Percentiles rank a stretch among this genome's conserved stretches.
phyloP scores from a whole-genome alignment of 2,113 vertebrate species.

The Phyllostomus hastatus region DNA sequence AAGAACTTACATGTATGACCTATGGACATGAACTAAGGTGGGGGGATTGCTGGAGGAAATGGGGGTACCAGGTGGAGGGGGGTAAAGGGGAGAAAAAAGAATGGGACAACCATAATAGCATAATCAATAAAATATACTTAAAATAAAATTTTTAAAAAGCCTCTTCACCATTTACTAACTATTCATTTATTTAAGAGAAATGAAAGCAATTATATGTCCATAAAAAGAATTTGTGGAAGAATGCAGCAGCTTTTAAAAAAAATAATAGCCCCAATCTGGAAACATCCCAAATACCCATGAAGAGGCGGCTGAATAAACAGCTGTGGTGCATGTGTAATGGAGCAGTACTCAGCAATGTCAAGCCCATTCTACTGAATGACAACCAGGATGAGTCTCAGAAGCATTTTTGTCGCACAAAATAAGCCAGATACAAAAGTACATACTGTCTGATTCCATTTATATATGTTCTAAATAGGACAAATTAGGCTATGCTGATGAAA shows the following conservation, averaged over 20 bases:
- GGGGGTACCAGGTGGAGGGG: too few species aligned
- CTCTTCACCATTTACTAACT: constrained; percentile 10
- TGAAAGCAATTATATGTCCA: background rate
- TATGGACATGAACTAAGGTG: too few species aligned
- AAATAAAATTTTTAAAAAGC: background rate
- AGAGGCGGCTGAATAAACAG: background rate
- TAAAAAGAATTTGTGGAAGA: background rate
- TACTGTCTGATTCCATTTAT: background rate
- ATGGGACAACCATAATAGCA: too few species aligned
- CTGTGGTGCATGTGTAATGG: background rate
- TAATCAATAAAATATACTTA: too few species aligned
- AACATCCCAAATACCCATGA: background rate
- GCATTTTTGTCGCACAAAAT: background rate
- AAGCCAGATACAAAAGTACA: background rate
- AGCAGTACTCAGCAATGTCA: background rate
- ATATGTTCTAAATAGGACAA: background rate
- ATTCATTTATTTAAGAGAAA: background rate
- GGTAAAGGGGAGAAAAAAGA: too few species aligned
- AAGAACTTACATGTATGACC: too few species aligned
- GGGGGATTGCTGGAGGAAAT: too few species aligned
- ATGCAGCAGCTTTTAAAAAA: background rate
- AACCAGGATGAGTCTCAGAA: background rate
- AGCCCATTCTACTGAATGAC: background rate
- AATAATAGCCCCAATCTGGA: background rate
- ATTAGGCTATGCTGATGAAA: background rate